Percentiles rank a stretch among this genome's conserved stretches.
These are phyloP conservation scores for Temnothorax rugatulus DNA, from an alignment of 2,888 invertebrate species.

Conservation along the genomic window DNA sequence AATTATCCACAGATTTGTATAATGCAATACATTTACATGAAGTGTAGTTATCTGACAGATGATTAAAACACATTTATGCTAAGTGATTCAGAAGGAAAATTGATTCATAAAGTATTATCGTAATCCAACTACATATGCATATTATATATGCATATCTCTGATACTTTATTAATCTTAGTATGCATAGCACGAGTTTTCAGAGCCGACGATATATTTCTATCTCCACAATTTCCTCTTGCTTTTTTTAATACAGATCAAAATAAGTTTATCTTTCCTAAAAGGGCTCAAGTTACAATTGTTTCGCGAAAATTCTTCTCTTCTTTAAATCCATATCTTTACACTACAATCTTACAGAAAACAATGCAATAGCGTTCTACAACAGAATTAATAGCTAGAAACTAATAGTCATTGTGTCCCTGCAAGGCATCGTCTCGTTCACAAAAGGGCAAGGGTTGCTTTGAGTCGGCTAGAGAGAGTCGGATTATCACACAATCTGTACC, in stretches of 20 bases:
- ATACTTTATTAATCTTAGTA: constrained; percentile 19
- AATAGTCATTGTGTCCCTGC: constrained; percentile 16
- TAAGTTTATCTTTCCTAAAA: background rate
- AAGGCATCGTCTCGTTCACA: constrained; percentile 13
- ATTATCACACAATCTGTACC: constrained; percentile 53
- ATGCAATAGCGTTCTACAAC: background rate
- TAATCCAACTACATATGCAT: constrained; percentile 33
- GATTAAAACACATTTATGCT: constrained; percentile 35
- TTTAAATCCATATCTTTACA: background rate
- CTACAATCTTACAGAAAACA: background rate
- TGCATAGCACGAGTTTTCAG: background rate
- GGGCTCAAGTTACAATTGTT: background rate
- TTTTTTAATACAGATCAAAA: background rate
- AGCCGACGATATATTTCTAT: background rate
- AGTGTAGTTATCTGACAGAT: constrained; percentile 22
- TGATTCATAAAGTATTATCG: constrained; percentile 35
- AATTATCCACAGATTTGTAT: constrained; percentile 6
- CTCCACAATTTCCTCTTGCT: background rate
- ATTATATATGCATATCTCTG: constrained; percentile 23
- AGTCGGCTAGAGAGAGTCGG: constrained; percentile 20
- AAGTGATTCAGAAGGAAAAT: constrained; percentile 10
- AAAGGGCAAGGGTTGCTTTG: constrained; percentile 28
- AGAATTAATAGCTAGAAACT: constrained; percentile 24
- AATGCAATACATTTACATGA: constrained; percentile 27
- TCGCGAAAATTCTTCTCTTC: background rate